A percentile compares a stretch with the other conserved stretches of the same genome.
phyloP scores from a whole-genome alignment of 2,888 invertebrate genomes.

The Sarcophaga variegata region DNA sequence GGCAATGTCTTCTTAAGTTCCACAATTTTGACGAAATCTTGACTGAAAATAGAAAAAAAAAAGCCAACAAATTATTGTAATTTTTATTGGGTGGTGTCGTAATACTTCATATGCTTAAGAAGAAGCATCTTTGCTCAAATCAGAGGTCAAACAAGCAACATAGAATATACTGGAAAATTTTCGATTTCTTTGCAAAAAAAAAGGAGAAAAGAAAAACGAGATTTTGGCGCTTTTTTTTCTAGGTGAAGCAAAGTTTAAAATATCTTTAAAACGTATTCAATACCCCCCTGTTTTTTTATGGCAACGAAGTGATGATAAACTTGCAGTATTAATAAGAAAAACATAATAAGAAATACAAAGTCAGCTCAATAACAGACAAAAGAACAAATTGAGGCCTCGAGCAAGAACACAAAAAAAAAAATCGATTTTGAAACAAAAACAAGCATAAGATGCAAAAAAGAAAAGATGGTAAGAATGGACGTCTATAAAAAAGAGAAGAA shows the following conservation, averaged over 20 bases:
- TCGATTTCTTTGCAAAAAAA: no score
- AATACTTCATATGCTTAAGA: no score
- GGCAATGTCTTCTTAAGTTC: no score
- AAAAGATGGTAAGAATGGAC: neutral
- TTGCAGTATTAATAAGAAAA: constrained; percentile 33
- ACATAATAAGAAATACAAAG: no score
- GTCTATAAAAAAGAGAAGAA: constrained; percentile 28
- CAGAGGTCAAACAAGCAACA: no score
- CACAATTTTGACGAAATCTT: no score
- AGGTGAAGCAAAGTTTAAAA: neutral
- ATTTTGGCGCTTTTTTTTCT: constrained; percentile 34
- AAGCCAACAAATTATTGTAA: no score
- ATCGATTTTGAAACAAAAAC: neutral
- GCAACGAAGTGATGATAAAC: constrained; percentile 15
- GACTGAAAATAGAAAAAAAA: no score
- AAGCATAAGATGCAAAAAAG: constrained; percentile 37
- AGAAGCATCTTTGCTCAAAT: no score
- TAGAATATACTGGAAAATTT: no score
- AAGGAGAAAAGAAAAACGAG: no score
- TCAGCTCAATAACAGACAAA: constrained; percentile 53
- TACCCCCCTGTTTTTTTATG: neutral
- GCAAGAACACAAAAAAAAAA: constrained; percentile 5
- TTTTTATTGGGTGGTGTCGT: no score
- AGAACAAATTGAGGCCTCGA: constrained; percentile 62
- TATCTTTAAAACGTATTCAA: neutral